Conservation (phyloP, 2,888 invertebrate species). For the Alviniconcha strummeri region DNA sequence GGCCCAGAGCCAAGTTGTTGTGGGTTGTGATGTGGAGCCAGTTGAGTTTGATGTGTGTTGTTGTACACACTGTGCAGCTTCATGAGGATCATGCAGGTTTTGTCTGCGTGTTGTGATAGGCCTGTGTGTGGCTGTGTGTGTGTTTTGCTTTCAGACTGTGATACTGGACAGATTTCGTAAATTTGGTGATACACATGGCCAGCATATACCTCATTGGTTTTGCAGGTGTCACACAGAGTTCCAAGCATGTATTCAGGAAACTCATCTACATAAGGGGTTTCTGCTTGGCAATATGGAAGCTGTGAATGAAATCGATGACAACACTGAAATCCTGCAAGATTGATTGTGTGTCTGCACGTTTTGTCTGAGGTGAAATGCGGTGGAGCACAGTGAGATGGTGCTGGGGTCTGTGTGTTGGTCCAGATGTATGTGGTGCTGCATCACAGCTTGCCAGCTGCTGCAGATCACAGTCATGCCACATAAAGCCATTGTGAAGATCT, state of each 20-base stretch:
- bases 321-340: no score
- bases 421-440: no score
- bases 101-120: constrained; percentile 12
- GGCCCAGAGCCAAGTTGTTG: no score
- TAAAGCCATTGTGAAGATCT: no score
- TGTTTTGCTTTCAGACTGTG: constrained; percentile 13
- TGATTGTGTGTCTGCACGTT: background rate
- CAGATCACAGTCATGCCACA: no score
- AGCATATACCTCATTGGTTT: background rate
- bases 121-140: constrained; percentile 4
- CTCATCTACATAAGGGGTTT: background rate
- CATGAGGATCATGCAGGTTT: no score
- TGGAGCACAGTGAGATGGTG: background rate
- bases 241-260: background rate
- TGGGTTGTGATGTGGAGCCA: no score
- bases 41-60: background rate
- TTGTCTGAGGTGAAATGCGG: background rate
- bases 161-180: background rate
- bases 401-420: no score
- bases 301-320: no score
- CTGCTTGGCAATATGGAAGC: background rate
- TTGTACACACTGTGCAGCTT: background rate
- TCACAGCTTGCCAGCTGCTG: no score
- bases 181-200: background rate
- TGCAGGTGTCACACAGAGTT: background rate